A percentile compares a stretch with the other conserved stretches of the same genome.
Conservation (phyloP, 1,140 invertebrate genomes). For the Meloidogyne chitwoodi region DNA sequence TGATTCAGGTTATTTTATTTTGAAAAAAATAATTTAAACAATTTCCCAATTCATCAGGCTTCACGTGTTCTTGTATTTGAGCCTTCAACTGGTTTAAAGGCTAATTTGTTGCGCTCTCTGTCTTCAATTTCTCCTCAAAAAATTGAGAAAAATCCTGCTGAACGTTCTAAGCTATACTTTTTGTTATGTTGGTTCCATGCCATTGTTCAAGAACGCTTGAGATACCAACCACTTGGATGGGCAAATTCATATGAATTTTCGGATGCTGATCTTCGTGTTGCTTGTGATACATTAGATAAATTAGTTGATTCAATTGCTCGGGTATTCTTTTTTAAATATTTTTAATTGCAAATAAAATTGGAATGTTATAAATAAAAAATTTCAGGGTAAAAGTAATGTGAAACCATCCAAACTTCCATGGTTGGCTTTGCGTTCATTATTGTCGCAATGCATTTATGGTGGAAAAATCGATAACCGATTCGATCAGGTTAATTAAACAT, state of each 20-base stretch:
- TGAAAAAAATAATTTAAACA: not conserved
- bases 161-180: slow-evolving; percentile 92
- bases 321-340: too few species aligned
- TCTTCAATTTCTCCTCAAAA: slow-evolving; percentile 71
- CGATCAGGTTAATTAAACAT: slow-evolving; percentile 73
- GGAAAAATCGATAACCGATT: slow-evolving; percentile 99
- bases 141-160: slow-evolving; percentile 65
- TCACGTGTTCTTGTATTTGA: slow-evolving; percentile 96
- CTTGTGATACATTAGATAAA: slow-evolving; percentile 94
- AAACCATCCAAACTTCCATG: slow-evolving; percentile 97
- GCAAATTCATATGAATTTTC: slow-evolving; percentile 98
- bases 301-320: slow-evolving; percentile 98
- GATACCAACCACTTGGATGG: slow-evolving; percentile 95
- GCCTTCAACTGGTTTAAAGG: slow-evolving; percentile 93
- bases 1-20: slow-evolving; percentile 29
- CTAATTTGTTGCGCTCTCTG: slow-evolving; percentile 90
- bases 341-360: too few species aligned
- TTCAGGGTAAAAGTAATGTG: too few species aligned
- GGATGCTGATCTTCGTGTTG: slow-evolving; percentile 90
- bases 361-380: too few species aligned
- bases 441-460: slow-evolving; percentile 97
- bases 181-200: slow-evolving; percentile 92
- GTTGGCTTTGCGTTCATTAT: slow-evolving; percentile 88
- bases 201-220: slow-evolving; percentile 90
- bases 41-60: slow-evolving; percentile 77